These are phyloP conservation scores for Aurelia coerulea DNA, from an alignment of 30 jellyfish, hydroid and myxozoan species.

Conservation along the genomic window DNA sequence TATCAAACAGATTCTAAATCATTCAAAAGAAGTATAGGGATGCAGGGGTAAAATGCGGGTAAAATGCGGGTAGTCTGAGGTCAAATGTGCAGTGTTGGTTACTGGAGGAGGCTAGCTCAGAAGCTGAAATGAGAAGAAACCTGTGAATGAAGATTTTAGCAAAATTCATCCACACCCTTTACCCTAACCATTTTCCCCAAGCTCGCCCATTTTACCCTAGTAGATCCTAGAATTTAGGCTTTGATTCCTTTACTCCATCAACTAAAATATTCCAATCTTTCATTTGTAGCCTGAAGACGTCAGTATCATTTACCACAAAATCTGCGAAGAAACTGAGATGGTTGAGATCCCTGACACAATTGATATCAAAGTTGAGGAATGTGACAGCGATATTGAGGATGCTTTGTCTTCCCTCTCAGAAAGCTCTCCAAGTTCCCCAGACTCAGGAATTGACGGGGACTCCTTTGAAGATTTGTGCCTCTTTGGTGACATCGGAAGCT, in stretches of 20 bases:
- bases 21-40: no score
- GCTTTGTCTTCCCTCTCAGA: conserved; percentile 88
- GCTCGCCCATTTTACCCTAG: no score
- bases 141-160: no score
- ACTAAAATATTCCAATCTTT: neutral
- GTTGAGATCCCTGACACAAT: conserved; percentile 55
- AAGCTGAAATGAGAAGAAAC: no score
- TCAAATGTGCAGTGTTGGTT: no score
- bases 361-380: conserved; percentile 89
- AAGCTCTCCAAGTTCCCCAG: conserved; percentile 93
- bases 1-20: no score
- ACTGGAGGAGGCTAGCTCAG: no score
- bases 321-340: conserved; percentile 40
- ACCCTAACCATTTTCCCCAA: no score
- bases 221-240: neutral
- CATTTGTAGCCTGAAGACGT: conserved; percentile 59
- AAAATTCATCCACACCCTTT: no score
- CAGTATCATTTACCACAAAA: conserved; percentile 55
- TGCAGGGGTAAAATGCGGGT: no score
- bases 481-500: conserved; percentile 89
- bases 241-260: neutral
- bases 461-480: conserved; percentile 73
- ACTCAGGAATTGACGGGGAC: conserved; percentile 74
- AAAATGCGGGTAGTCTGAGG: no score
- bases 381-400: conserved; percentile 87